Evolutionary conservation across 2,888 invertebrate genomes (phyloP).

Genomic region (Trissolcus brochymenae): DNA sequence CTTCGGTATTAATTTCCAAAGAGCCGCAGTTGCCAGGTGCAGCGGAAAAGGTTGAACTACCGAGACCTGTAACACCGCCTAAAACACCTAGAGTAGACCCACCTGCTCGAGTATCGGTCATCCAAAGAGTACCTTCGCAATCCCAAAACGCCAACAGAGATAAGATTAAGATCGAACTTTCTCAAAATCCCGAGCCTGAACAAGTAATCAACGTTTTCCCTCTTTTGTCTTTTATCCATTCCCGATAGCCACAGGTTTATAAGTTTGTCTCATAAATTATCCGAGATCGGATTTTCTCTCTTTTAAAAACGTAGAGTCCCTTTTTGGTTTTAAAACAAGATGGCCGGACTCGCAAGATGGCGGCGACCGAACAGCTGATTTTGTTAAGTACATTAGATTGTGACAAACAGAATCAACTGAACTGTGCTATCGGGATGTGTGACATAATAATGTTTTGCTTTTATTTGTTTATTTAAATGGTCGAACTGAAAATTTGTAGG

Average conservation of each 20-base stretch:
- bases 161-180: slow-evolving; percentile 71
- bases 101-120: slow-evolving; percentile 86
- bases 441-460: no score
- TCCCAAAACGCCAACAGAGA: slow-evolving; percentile 69
- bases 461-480: no score
- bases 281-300: no score
- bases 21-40: slow-evolving; percentile 82
- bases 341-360: no score
- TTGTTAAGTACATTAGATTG: no score
- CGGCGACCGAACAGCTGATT: no score
- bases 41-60: slow-evolving; percentile 71
- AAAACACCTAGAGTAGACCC: slow-evolving; percentile 80
- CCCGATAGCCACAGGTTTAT: no score
- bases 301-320: no score
- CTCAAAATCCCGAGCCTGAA: slow-evolving; percentile 75
- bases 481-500: slow-evolving; percentile 74
- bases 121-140: slow-evolving; percentile 85
- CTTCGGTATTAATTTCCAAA: slow-evolving; percentile 76
- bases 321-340: no score
- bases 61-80: slow-evolving; percentile 79
- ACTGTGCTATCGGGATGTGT: no score
- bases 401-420: no score
- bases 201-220: slow-evolving; percentile 63
- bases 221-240: no score
- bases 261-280: not conserved